Evolutionary conservation across 1,140 invertebrate species (phyloP).

Genomic region (Achatina immaculata): DNA sequence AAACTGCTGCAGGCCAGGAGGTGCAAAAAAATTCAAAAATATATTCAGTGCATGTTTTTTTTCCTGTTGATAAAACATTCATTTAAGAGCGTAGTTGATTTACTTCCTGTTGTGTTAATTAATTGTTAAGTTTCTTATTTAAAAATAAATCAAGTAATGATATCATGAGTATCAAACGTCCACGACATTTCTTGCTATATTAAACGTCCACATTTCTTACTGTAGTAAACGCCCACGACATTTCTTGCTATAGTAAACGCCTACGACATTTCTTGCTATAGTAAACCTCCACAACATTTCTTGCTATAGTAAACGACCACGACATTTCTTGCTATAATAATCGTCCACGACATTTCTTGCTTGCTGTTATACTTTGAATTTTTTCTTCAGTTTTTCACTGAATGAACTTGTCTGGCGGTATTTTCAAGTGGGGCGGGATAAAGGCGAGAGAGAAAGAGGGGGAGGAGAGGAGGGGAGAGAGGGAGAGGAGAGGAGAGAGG

Average conservation of each 20-base stretch:
- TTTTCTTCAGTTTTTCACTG: background rate
- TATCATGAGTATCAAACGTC: no score
- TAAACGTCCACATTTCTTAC: no score
- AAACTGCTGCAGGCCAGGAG: no score
- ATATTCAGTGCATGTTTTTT: no score
- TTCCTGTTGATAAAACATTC: no score
- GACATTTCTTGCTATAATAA: background rate
- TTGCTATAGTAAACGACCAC: background rate
- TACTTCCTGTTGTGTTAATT: no score
- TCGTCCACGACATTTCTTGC: background rate
- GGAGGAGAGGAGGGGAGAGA: background rate
- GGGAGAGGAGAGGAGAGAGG: conserved; percentile 34
- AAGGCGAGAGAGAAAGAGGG: background rate
- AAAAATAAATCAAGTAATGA: no score
- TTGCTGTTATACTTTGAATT: background rate
- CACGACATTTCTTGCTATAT: no score
- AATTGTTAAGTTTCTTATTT: no score
- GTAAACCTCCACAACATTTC: background rate
- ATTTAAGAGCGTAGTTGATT: no score
- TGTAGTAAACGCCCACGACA: no score
- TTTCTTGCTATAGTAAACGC: background rate
- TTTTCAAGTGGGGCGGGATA: background rate
- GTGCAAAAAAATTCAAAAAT: no score
- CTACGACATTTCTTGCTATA: background rate
- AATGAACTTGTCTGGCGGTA: background rate